Percentiles rank a stretch among this genome's conserved stretches.
Evolutionary conservation across 2,888 invertebrate genomes (phyloP).

Genomic region (Antitype chi): DNA sequence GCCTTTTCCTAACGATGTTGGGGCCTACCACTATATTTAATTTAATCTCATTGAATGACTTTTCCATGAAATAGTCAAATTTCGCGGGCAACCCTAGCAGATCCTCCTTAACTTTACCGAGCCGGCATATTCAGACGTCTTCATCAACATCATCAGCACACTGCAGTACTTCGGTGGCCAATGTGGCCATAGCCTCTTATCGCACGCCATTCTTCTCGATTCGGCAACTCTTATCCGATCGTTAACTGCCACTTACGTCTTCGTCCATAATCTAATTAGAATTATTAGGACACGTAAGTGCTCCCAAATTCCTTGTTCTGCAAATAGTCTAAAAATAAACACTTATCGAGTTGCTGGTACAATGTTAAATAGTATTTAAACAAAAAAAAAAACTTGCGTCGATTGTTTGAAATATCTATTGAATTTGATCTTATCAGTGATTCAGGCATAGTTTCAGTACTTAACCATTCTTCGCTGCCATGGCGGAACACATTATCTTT

Average conservation of each 20-base stretch:
- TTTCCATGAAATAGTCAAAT: too few relatives aligned
- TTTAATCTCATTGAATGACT: too few relatives aligned
- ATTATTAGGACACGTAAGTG: constrained; percentile 19
- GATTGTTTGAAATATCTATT: constrained; percentile 22
- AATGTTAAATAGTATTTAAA: constrained; percentile 2
- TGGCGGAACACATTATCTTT: constrained; percentile 1
- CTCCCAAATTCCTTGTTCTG: constrained; percentile 21
- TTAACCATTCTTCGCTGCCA: constrained; percentile 30
- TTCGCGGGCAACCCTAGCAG: neutral
- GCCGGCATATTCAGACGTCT: neutral
- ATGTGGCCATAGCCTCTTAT: too few relatives aligned
- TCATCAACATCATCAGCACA: neutral
- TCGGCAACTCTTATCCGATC: neutral
- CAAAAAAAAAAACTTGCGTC: neutral
- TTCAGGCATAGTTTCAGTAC: neutral
- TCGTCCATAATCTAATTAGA: neutral
- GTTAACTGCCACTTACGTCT: neutral
- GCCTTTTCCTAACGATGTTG: too few relatives aligned
- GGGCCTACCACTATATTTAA: too few relatives aligned
- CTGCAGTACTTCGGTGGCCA: neutral
- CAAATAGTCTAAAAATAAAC: constrained; percentile 12
- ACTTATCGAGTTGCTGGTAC: neutral
- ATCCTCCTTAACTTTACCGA: neutral
- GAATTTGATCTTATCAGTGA: constrained; percentile 26
- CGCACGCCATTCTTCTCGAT: neutral